Percentiles rank a stretch among this genome's conserved stretches.
Evolutionary conservation across 1,140 invertebrate genomes (phyloP).

Genomic region (Drosophila navojoa): DNA sequence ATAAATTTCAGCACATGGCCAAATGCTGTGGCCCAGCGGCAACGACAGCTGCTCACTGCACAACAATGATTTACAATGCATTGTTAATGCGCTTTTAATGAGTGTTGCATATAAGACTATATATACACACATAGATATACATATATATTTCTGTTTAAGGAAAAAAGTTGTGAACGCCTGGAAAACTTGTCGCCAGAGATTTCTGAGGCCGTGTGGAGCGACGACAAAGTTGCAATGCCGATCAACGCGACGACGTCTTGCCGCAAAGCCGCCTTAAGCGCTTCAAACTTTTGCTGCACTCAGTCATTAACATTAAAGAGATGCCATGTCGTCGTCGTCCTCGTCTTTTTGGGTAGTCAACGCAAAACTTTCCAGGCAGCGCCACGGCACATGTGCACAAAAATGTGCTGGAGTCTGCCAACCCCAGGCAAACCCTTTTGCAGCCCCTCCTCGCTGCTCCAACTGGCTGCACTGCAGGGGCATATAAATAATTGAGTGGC

Average conservation of each 20-base stretch:
- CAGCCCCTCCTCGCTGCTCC: background rate
- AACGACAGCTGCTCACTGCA: constrained; percentile 46
- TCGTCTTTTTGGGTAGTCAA: constrained; percentile 13
- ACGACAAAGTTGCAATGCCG: constrained; percentile 58
- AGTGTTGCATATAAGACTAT: constrained; percentile 45
- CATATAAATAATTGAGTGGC: constrained; percentile 78
- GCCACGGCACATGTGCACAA: constrained; percentile 30
- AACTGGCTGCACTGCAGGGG: constrained; percentile 63
- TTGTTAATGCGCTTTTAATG: constrained; percentile 81
- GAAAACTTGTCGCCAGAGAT: constrained; percentile 69
- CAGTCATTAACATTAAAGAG: constrained; percentile 79
- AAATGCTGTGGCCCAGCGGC: background rate
- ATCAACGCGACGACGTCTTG: constrained; percentile 40
- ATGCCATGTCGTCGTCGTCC: constrained; percentile 57
- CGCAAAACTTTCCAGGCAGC: constrained; percentile 25
- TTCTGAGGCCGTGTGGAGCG: constrained; percentile 44
- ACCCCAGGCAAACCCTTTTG: too few relatives aligned
- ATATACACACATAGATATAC: background rate
- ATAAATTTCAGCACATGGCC: too few relatives aligned
- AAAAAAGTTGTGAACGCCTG: constrained; percentile 49
- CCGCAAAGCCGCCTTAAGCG: constrained; percentile 76
- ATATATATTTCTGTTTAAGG: constrained; percentile 1
- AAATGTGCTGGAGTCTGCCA: constrained; percentile 16
- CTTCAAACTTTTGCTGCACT: constrained; percentile 63
- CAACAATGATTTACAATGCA: constrained; percentile 76